Base-by-base conservation (phyloP, 2,113 vertebrate genomes). In the Cottus gobio region DNA sequence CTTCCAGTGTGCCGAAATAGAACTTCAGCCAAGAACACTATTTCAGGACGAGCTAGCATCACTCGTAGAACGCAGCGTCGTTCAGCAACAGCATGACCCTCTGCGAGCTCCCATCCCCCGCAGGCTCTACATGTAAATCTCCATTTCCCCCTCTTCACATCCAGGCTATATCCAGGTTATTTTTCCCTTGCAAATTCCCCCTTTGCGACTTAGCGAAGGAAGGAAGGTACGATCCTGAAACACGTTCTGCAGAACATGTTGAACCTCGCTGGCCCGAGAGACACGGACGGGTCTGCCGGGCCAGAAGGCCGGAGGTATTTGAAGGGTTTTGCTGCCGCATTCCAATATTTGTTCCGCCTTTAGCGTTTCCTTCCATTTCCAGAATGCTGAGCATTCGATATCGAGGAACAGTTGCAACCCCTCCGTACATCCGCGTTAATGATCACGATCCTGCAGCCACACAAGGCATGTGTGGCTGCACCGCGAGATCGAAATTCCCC, bases 11-110 rank as follows among this genome's bases (percentile, higher is more conserved):
- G 87, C 73, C 82, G 31, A 69, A 87, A 87, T 12, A 74, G 68
- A 82, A 71, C 73, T 24, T 39, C 5, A 63, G 89, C 89, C 89
- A 91, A 88, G 80, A 92, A 86, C 85, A 86, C 70, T 71, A 69
- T 86, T 87, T 85, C 78, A 83, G 86, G 83, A 68, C 73, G 79
- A 85, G 87, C 87, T 65, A 70, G 56, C 61, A 48, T 89, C 89
- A 83, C 82, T 67, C 71, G 79, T 86, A 85, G 86, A 90, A 77
- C 62, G 60, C 2, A 52, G 74, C 71, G 73, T 61, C 63, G 63
- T 85, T 93, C 80, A 79, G 50, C n/a, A 88, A 77, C 88, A 85
- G 77, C 86, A 61, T 68, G 85, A 84, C 83, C 84, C 61, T 57
- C 37, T 62, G 64, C 85, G 77, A 63, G 74, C 83, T 58, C 66